phyloP scores from a whole-genome alignment of 2,113 vertebrate species.

The Rissa tridactyla region DNA sequence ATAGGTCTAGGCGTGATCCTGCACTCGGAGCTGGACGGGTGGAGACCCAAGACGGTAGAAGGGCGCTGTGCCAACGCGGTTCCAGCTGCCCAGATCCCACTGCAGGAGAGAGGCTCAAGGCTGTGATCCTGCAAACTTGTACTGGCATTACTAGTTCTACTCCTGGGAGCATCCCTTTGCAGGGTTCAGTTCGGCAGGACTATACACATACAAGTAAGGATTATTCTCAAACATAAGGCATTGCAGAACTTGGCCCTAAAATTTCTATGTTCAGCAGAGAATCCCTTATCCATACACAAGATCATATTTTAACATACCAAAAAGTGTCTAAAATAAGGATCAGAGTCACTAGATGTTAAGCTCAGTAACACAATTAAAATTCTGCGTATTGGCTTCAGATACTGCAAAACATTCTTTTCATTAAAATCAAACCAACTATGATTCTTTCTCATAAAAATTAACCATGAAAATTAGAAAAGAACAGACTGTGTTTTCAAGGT shows the following conservation, averaged over 20 bases:
- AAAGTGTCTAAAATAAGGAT: neutral
- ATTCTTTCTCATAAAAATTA: constrained; percentile 4
- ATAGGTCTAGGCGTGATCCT: neutral
- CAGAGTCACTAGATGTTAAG: neutral
- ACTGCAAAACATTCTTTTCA: neutral
- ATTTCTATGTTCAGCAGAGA: constrained; percentile 12
- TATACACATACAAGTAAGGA: neutral
- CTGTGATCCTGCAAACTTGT: neutral
- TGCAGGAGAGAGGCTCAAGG: neutral
- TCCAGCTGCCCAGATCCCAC: neutral
- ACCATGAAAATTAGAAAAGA: neutral
- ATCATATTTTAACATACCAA: neutral
- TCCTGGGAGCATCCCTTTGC: neutral
- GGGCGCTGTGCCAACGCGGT: neutral
- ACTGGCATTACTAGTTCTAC: neutral
- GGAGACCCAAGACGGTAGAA: neutral
- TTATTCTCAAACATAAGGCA: constrained; percentile 55
- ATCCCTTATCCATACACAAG: neutral
- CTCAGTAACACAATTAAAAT: constrained; percentile 7
- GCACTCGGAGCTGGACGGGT: neutral
- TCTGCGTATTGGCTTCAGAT: constrained; percentile 4
- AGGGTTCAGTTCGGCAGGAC: constrained; percentile 7
- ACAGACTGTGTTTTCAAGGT: constrained; percentile 21
- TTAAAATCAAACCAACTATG: constrained; percentile 19
- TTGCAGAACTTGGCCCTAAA: constrained; percentile 53